These are phyloP conservation scores for Ophthalmolycus amberensis DNA, from an alignment of 2,113 vertebrate genomes.

Conservation along the genomic window DNA sequence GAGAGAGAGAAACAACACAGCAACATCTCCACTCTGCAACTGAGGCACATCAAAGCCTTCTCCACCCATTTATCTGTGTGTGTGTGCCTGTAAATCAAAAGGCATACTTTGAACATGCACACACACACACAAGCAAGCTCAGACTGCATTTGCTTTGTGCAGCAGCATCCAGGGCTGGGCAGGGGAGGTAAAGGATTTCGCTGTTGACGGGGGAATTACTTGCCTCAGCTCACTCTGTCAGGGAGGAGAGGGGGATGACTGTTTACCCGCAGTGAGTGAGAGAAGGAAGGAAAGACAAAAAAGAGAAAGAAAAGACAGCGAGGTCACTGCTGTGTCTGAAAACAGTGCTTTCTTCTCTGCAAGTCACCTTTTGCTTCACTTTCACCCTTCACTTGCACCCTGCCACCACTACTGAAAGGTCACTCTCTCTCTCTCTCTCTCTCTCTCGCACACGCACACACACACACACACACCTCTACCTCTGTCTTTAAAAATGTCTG, in stretches of 20 bases:
- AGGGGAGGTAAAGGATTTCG: slow-evolving; percentile 64
- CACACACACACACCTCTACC: neutral
- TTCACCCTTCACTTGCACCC: slow-evolving; percentile 68
- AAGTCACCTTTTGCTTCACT: slow-evolving; percentile 75
- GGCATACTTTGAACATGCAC: slow-evolving; percentile 54
- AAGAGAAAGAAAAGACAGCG: slow-evolving; percentile 52
- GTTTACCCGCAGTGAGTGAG: slow-evolving; percentile 63
- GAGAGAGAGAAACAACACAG: slow-evolving; percentile 65
- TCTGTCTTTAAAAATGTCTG: slow-evolving; percentile 35
- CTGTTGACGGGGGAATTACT: slow-evolving; percentile 73
- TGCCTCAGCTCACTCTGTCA: slow-evolving; percentile 70
- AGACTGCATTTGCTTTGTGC: slow-evolving; percentile 63
- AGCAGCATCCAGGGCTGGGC: slow-evolving; percentile 43
- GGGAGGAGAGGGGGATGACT: slow-evolving; percentile 58
- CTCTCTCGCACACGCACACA: slow-evolving; percentile 3
- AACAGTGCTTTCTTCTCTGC: slow-evolving; percentile 73
- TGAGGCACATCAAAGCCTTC: slow-evolving; percentile 73
- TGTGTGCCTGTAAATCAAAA: slow-evolving; percentile 78
- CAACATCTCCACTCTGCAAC: slow-evolving; percentile 56
- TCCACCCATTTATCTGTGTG: slow-evolving; percentile 70
- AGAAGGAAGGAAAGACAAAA: slow-evolving; percentile 1
- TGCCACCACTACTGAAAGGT: slow-evolving; percentile 40
- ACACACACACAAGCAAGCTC: neutral
- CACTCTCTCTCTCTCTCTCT: neutral
- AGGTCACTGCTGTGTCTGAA: slow-evolving; percentile 73